Base-by-base conservation (phyloP, 2,797 vertebrate genomes). In the Ceryle rudis region DNA sequence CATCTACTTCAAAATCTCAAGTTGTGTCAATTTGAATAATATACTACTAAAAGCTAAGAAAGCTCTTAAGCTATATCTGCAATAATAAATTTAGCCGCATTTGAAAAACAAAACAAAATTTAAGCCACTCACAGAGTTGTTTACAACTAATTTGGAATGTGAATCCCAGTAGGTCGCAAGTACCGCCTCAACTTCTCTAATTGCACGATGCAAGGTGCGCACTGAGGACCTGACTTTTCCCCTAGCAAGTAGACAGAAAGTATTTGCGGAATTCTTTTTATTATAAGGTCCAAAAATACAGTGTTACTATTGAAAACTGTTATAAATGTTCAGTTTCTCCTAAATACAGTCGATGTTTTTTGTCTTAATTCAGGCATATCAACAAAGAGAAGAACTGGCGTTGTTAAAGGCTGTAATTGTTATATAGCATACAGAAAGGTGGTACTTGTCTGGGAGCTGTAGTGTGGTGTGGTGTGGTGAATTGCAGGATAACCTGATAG, bases 1-100 rank as follows among this genome's bases (percentile, higher is more conserved):
- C 87, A 83, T 81, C 66, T 79, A 52, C 77, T 95, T 94, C 72
- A 83, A 91, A 90, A 86, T 39, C 66, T 89, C 88, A 84, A 84
- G 49, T 66, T 79, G 17, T 75, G 54, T 92, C 93, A 71, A 82
- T 94, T 87, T 70, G 86, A 91, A 84, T 81, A 84, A 74, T 57
- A 58, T 64, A 22, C 64, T 77, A 33, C 62, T 14, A 46, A 88
- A 87, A 86, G 44, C 80, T 73, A 44, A 42, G 73, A 82, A 90
- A 37, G 33, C 60, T 91, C 70, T 79, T 10, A 2, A 81, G 62
- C 42, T 86, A 1, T 46, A 49, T 52, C 60, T 78, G 52, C 74
- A 78, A n/a, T 81, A 88, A 74, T 74, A 88, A 47, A 62, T 88
- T 79, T 90, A 86, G 94, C 37, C n/a, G 89, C 39, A 19, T 81